phyloP scores from a whole-genome alignment of 2,888 invertebrate species.

The Ditula angustiorana region DNA sequence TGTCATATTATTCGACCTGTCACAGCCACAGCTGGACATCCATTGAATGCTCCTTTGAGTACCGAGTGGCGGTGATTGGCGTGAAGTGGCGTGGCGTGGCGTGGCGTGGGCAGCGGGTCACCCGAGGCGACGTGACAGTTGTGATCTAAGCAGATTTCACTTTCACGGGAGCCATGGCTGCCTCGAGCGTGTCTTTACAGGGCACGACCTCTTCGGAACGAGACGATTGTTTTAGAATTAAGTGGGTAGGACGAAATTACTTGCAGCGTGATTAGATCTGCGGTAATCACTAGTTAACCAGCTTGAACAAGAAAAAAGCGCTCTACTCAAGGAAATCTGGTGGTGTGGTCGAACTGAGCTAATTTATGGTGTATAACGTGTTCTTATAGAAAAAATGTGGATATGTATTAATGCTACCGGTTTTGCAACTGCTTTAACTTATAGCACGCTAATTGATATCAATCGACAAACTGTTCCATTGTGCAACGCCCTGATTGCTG shows the following conservation, averaged over 20 bases:
- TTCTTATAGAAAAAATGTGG: background rate
- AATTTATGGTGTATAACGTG: background rate
- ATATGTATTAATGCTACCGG: slow-evolving; percentile 6
- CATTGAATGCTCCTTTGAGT: slow-evolving; percentile 5
- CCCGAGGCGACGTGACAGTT: slow-evolving; percentile 4
- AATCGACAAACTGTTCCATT: slow-evolving; percentile 24
- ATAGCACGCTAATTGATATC: slow-evolving; percentile 23
- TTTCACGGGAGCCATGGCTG: slow-evolving; percentile 25
- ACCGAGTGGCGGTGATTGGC: slow-evolving; percentile 18
- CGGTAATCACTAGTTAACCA: background rate
- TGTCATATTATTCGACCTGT: slow-evolving; percentile 23
- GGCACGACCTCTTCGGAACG: slow-evolving; percentile 21
- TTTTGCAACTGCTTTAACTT: slow-evolving; percentile 14
- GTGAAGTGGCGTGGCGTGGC: slow-evolving; percentile 20
- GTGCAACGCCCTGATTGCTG: slow-evolving; percentile 7
- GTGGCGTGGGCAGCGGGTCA: slow-evolving; percentile 19
- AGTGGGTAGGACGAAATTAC: slow-evolving; percentile 2
- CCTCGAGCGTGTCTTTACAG: slow-evolving; percentile 6
- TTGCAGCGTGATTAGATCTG: background rate
- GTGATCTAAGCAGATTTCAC: slow-evolving; percentile 21
- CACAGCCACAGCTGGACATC: slow-evolving; percentile 27
- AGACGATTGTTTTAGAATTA: slow-evolving; percentile 5
- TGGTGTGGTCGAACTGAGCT: background rate
- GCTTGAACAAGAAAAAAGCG: background rate
- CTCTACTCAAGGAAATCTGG: background rate